Evolutionary conservation across 2,113 vertebrate genomes (phyloP), one percentile per base, ranked within the genome.

Genomic region (Dissostichus mawsoni): DNA sequence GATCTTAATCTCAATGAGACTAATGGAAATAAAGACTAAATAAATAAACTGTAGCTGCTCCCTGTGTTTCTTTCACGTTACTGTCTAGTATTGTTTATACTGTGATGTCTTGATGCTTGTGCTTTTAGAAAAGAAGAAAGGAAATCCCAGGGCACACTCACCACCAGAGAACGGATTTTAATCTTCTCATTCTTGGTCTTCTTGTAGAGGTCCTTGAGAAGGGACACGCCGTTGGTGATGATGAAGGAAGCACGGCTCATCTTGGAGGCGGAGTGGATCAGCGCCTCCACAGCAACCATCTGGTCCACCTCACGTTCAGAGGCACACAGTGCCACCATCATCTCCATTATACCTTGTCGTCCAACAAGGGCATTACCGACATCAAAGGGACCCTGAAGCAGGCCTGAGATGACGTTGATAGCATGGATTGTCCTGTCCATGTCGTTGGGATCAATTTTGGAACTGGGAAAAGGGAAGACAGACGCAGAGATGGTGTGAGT

Each of bases 121-220:
- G 36, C 7, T 41, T 41, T 41, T 41, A 36, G 7, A 41, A 41
- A 29, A 29, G 29, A 29, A 29, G 29, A 29, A 29, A 29, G 29
- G 29, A 29, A 29, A 29, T 8, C 33, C 8, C 5, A 33, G 8
- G 5, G 7, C 41, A 44, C 33, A 90, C 96, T 96, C 89, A 99
- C 98, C 96, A 99, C 98, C 77, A 99, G 93, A 0, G 98, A 94
- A 33, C 97, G 96, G 51, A 99, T 99, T 93, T 99, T 99, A 90
- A 99, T 99, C 92, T 95, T 99, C 88, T 99, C 98, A 0, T 98
- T 99, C 82, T 96, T 96, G 80, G 98, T 99, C 89, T 97, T 98
- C 95, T 99, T 99, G 92, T 99, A 99, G 88, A 99, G 97, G 47
- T 98, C 96, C 83, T 99, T 99, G 72, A 99, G 96, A 78, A 99